Conservation (phyloP, 2,797 vertebrate species). For the Acanthornis magna region DNA sequence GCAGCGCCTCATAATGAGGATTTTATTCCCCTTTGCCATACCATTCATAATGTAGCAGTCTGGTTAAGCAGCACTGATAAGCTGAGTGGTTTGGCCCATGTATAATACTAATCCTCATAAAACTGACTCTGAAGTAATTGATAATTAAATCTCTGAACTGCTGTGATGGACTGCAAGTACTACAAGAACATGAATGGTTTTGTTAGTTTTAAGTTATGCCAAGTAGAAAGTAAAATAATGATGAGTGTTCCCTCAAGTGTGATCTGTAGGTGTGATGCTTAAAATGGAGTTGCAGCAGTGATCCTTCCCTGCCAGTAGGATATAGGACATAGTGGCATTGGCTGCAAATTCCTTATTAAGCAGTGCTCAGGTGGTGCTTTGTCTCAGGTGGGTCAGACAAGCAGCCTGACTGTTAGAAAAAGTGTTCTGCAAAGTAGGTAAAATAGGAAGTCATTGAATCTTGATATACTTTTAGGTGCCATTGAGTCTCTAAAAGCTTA, state of each 20-base stretch:
- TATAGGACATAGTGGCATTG: background rate
- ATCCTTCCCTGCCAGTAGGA: background rate
- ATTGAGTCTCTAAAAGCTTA: background rate
- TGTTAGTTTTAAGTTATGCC: background rate
- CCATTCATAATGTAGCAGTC: background rate
- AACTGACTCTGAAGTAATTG: constrained; percentile 21
- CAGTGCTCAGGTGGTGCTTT: background rate
- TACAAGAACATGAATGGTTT: background rate
- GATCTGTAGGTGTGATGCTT: background rate
- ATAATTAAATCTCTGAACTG: constrained; percentile 27
- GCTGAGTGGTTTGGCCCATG: background rate
- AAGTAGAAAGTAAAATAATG: background rate
- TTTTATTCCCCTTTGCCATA: constrained; percentile 32
- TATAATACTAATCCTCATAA: constrained; percentile 1
- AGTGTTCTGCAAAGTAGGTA: background rate
- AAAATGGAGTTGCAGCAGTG: background rate
- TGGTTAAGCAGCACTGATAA: constrained; percentile 36
- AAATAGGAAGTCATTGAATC: background rate
- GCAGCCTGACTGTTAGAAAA: background rate
- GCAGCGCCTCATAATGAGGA: background rate
- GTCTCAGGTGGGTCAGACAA: background rate
- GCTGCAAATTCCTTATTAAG: background rate
- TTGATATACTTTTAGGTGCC: background rate
- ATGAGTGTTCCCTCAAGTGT: background rate
- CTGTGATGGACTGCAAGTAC: background rate